Conservation (phyloP, 2,113 vertebrate genomes). For the Arothron firmamentum region DNA sequence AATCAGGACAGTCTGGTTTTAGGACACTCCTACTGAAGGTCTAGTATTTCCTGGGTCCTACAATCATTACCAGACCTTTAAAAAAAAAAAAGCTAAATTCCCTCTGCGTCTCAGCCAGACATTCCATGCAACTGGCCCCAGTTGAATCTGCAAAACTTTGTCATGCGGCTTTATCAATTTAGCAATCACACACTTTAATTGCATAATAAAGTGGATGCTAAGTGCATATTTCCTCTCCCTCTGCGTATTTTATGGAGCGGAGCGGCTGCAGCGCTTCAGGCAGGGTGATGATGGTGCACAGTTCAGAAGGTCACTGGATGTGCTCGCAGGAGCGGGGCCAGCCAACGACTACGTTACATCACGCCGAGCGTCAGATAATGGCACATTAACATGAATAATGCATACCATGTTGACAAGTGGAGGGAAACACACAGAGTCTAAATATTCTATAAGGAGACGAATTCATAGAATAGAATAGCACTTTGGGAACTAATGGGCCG, state of each 20-base stretch:
- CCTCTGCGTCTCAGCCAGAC: too few species aligned
- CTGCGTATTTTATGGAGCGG: conserved; percentile 22
- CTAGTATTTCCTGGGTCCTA: too few species aligned
- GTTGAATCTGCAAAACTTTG: conserved; percentile 5
- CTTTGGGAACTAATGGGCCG: conserved; percentile 69
- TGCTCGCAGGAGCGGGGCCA: conserved; percentile 38
- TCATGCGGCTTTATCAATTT: conserved; percentile 5
- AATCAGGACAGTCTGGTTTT: too few species aligned
- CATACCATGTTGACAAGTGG: conserved; percentile 62
- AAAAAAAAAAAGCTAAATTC: conserved; percentile 12
- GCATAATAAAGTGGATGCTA: conserved; percentile 11
- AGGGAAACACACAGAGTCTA: conserved; percentile 59
- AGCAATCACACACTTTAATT: conserved; percentile 43
- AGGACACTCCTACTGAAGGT: too few species aligned
- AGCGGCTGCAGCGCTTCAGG: conserved; percentile 38
- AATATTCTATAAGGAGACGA: conserved; percentile 67
- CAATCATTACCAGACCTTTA: neutral
- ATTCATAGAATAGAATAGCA: conserved; percentile 63
- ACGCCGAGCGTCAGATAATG: conserved; percentile 65
- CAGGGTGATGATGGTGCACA: conserved; percentile 41
- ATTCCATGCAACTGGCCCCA: neutral
- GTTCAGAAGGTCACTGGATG: conserved; percentile 70
- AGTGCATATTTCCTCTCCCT: conserved; percentile 7
- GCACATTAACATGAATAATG: conserved; percentile 73
- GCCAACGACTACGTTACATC: conserved; percentile 65